Percentiles rank a stretch among this genome's conserved stretches.
Conservation (phyloP, 2,113 vertebrate genomes). For the Platysternon megacephalum region DNA sequence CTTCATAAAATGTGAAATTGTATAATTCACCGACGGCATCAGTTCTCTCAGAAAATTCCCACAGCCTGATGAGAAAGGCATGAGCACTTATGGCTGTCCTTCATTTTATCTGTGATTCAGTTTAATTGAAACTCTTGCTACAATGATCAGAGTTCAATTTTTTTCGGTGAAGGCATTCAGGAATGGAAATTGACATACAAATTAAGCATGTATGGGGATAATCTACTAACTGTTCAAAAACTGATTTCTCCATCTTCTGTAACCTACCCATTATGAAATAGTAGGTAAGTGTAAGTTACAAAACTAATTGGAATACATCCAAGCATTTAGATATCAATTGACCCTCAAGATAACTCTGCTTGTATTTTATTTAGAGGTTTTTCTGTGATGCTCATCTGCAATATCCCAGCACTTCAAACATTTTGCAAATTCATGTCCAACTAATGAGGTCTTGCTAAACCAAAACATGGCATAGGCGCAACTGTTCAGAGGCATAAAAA, state of each 20-base stretch:
- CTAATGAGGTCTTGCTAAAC: not conserved
- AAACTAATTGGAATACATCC: rapidly evolving
- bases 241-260: not conserved
- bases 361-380: not conserved
- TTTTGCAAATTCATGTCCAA: not conserved
- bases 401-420: not conserved
- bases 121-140: not conserved
- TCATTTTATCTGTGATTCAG: not conserved
- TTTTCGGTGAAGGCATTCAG: not conserved
- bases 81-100: not conserved
- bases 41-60: not conserved
- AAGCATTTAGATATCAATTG: not conserved
- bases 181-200: not conserved
- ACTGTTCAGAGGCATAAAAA: not conserved
- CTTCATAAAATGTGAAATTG: not conserved
- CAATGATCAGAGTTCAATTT: not conserved
- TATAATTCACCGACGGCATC: not conserved
- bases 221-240: not conserved
- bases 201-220: not conserved
- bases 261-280: not conserved
- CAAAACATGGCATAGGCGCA: not conserved
- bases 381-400: not conserved
- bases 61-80: not conserved
- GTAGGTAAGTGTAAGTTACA: rapidly evolving
- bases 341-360: not conserved